Conservation (phyloP, 2,113 vertebrate genomes). For the Danio rerio region GRCz12tu NC_133183.1:49789001-49789500, state of each 20-base stretch:
- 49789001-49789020: constrained; percentile 47
- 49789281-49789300: not conserved
- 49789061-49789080: constrained; percentile 44
- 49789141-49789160: not conserved
- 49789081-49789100: not conserved
- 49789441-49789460: too few relatives aligned
- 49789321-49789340: not conserved
- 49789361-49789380: too few relatives aligned
- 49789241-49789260: not conserved
- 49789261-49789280: not conserved
- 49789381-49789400: too few relatives aligned
- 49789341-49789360: not conserved
- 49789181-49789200: not conserved
- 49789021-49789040: constrained; percentile 32
- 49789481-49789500: too few relatives aligned
- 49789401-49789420: too few relatives aligned
- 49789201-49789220: not conserved
- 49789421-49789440: too few relatives aligned
- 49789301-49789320: not conserved
- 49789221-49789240: not conserved
- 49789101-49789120: not conserved
- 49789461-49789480: too few relatives aligned
- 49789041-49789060: constrained; percentile 35
- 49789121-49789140: not conserved
- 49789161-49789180: not conserved